Evolutionary conservation across 2,113 vertebrate genomes (phyloP).

Genomic region (Numida meleagris): DNA sequence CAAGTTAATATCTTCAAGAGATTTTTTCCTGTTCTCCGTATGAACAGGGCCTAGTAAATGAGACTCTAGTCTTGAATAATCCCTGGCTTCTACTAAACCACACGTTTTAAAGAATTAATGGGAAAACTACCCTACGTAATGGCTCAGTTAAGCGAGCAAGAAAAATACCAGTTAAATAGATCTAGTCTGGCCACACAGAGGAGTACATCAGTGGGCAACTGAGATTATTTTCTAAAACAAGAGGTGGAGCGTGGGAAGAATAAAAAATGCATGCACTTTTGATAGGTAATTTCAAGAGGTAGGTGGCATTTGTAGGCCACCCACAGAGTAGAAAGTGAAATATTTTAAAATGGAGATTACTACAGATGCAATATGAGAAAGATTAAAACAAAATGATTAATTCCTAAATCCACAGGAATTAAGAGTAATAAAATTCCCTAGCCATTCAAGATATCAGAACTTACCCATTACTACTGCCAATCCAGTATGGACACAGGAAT

Average conservation of each 20-base stretch:
- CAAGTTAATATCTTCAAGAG: not conserved
- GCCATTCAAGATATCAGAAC: not conserved
- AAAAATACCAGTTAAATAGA: not conserved
- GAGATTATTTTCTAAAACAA: not conserved
- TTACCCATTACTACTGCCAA: not conserved
- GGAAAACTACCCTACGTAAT: not conserved
- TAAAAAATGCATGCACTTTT: not conserved
- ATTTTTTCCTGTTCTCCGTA: not conserved
- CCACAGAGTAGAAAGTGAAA: not conserved
- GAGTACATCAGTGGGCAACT: not conserved
- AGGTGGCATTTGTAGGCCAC: not conserved
- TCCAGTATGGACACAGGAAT: not conserved
- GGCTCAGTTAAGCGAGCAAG: accelerated
- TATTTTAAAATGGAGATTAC: not conserved
- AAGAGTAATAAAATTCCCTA: not conserved
- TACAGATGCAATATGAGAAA: not conserved
- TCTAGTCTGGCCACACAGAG: not conserved
- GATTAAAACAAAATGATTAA: not conserved
- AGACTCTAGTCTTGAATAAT: not conserved
- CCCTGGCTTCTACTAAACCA: not conserved
- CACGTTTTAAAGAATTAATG: not conserved
- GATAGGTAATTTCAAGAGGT: not conserved
- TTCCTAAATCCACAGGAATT: not conserved
- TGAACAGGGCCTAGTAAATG: not conserved
- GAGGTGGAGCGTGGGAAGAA: not conserved